Evolutionary conservation across 2,888 invertebrate species (phyloP), one percentile per base, ranked within the genome.

Genomic region (Cryptosula pallasiana): DNA sequence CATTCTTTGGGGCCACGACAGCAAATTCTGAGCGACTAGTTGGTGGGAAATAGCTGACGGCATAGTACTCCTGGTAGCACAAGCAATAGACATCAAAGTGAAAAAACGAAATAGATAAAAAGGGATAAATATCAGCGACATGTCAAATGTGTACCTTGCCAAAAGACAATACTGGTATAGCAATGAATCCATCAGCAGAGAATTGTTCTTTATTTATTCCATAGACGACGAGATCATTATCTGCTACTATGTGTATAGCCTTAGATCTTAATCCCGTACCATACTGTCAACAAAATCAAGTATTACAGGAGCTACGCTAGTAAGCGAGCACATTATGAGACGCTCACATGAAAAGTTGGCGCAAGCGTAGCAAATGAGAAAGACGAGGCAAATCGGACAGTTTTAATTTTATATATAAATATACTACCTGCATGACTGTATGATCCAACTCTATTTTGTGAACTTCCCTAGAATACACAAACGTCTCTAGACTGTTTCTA

Each of bases 171-270:
- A 75, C 71, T 0, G 79, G 78, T 25, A 77, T 74, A 16, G 77
- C 77, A 0, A 77, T 72, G 73, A 75, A 78, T 1, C 76, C 79
- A 71, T 79, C 79, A 0, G 77, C 77, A 1, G 79, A 78, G 34
- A 72, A 76, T 13, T 34, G 71, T 63, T 78, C 76, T 55, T 76
- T 76, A 71, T 78, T 78, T 2, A 77, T 76, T 16, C 74, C 69
- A 69, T 75, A 78, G 1, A 78, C 77, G 0, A 76, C 75, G 1
- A 78, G 72, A 25, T 76, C 77, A 32, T 77, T 73, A 0, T 76
- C 73, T 9, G 78, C 72, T 29, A 35, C 35, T 1, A 78, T 72
- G 1, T 72, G 55, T 1, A 78, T 69, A 1, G 73, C 78, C 69
- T 75, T 74, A 55, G 71, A 72, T 1, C 72, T 72, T 23, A 71